phyloP scores from a whole-genome alignment of 2,113 vertebrate species.

The Hirundichthys speculiger region DNA sequence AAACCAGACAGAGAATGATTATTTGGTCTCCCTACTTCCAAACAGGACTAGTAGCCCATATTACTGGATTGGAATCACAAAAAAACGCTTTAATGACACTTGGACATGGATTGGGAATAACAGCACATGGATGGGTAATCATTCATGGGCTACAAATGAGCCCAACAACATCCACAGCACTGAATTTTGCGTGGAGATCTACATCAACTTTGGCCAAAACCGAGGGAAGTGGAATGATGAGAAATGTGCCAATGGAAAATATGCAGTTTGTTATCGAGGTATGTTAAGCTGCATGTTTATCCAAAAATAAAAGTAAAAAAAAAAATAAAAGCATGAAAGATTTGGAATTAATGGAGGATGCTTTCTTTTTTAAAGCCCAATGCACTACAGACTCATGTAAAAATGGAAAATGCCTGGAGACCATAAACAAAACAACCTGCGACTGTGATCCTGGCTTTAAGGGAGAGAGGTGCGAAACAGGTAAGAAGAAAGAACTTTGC shows the following conservation, averaged over 20 bases:
- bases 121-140: slow-evolving; percentile 72
- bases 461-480: slow-evolving; percentile 65
- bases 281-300: neutral
- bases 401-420: slow-evolving; percentile 64
- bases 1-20: slow-evolving; percentile 82
- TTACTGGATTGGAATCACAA: slow-evolving; percentile 92
- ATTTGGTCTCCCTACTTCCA: slow-evolving; percentile 81
- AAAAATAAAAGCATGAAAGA: neutral
- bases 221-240: slow-evolving; percentile 92
- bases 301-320: neutral
- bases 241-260: slow-evolving; percentile 75
- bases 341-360: neutral
- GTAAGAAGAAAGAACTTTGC: slow-evolving; percentile 20
- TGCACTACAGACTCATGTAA: slow-evolving; percentile 58
- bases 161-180: slow-evolving; percentile 85
- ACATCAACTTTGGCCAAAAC: slow-evolving; percentile 56
- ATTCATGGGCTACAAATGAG: slow-evolving; percentile 85
- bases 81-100: slow-evolving; percentile 8
- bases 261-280: slow-evolving; percentile 69
- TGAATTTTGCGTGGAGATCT: slow-evolving; percentile 92
- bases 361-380: slow-evolving; percentile 56
- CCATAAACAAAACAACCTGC: slow-evolving; percentile 60
- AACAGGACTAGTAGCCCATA: slow-evolving; percentile 36
- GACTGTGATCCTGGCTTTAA: slow-evolving; percentile 55
- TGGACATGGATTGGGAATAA: slow-evolving; percentile 91